phyloP scores from a whole-genome alignment of 2,797 vertebrate genomes.

The Coregonus ussuriensis region DNA sequence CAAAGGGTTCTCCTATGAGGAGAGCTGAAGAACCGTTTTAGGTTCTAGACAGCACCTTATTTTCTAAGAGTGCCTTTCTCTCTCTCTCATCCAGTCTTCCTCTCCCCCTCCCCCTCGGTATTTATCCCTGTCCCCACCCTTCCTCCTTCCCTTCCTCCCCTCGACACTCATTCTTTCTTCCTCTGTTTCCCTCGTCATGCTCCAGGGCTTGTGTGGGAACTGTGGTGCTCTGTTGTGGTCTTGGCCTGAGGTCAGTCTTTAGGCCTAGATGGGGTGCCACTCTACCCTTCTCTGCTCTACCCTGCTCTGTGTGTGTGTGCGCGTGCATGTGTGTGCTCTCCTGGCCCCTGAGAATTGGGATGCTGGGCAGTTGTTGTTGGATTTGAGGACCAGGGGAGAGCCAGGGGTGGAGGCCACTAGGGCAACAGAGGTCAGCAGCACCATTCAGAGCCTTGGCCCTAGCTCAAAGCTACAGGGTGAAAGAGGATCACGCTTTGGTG shows the following conservation, averaged over 20 bases:
- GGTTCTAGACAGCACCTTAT: too few species aligned
- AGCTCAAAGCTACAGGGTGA: slow-evolving; percentile 75
- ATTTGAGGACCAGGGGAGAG: too few species aligned
- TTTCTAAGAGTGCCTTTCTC: background rate
- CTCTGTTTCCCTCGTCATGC: slow-evolving; percentile 54
- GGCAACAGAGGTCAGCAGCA: slow-evolving; percentile 36
- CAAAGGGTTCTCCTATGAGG: too few species aligned
- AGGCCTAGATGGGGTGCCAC: slow-evolving; percentile 56
- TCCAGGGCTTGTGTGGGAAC: slow-evolving; percentile 53
- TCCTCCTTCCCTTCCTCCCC: slow-evolving; percentile 20
- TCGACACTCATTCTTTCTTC: background rate
- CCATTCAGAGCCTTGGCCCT: slow-evolving; percentile 72
- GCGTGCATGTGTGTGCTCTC: background rate
- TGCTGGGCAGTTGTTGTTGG: too few species aligned
- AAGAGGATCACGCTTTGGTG: slow-evolving; percentile 65
- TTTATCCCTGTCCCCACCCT: slow-evolving; percentile 16
- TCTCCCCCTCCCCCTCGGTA: background rate
- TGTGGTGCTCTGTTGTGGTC: slow-evolving; percentile 45
- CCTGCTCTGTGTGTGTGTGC: slow-evolving; percentile 28
- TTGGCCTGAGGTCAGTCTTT: slow-evolving; percentile 61
- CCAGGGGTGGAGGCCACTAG: too few species aligned
- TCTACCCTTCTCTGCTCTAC: slow-evolving; percentile 9
- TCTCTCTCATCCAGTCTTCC: slow-evolving; percentile 11
- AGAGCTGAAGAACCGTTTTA: too few species aligned
- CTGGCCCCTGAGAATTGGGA: too few species aligned